Base-by-base conservation (phyloP, 2,888 invertebrate species). In the Tachystola acroxantha region DNA sequence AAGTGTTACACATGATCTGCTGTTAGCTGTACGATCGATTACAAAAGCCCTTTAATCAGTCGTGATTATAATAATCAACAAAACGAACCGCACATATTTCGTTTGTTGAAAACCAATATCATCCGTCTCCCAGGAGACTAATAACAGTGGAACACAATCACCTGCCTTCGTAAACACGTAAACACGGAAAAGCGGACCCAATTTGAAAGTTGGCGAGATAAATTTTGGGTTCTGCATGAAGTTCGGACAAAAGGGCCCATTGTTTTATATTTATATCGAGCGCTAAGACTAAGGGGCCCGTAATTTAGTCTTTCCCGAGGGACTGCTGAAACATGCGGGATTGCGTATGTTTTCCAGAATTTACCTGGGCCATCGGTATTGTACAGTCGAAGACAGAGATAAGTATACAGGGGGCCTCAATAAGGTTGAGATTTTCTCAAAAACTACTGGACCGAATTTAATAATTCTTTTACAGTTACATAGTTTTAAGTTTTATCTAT, bases 191-290 rank as follows among this genome's bases (percentile, higher is more conserved):
- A 32, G 10, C 27, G 12, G 9, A 10, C 29, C 34, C 24, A 37
- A 22, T 38, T 38, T 38, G 25, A 25, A 38, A 38, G 34, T 38
- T 38, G 10, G 16, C 11, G 14, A 30, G 24, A 38, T 38, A 37
- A 37, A 36, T 40, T n/a, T 40, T 10, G 36, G 25, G 26, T 12
- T 10, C 6, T 48, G 49, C 53, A 55, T 61, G 57, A 63, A 65
- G 65, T 65, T 64, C 60, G 64, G 62, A 63, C 56, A 62, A 59
- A 51, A 48, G 57, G n/a, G 53, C 46, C 54, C 61, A 71, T 71
- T 69, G 71, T 73, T 74, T 66, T 70, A 64, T 70, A 73, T 66
- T 68, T 72, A 68, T 67, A 67, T 62, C 57, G 56, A 51, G 51
- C 54, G 56, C 46, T 45, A 64, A 70, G 66, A 61, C 59, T 61